A percentile compares a stretch with the other conserved stretches of the same genome.
phyloP scores from a whole-genome alignment of 2,797 vertebrate genomes.

The Syngnathus acus region DNA sequence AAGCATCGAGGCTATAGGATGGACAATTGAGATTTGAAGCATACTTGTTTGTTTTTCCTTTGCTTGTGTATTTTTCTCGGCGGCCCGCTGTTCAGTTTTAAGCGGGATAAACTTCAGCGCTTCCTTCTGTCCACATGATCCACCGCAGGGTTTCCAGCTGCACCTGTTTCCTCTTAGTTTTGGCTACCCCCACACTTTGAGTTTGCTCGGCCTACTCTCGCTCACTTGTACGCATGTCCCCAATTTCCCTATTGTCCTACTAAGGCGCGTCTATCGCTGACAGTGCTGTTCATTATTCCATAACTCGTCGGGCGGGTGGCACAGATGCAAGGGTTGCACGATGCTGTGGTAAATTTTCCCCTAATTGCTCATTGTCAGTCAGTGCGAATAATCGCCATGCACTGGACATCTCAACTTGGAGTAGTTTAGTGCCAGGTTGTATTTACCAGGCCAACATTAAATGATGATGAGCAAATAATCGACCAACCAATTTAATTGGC shows the following conservation, averaged over 20 bases:
- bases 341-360: slow-evolving; percentile 7
- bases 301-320: slow-evolving; percentile 34
- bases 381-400: slow-evolving; percentile 11
- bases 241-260: slow-evolving; percentile 10
- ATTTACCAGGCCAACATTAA: neutral
- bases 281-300: slow-evolving; percentile 11
- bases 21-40: slow-evolving; percentile 33
- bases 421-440: neutral
- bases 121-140: slow-evolving; percentile 53
- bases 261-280: slow-evolving; percentile 5
- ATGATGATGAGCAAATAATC: neutral
- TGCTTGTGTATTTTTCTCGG: slow-evolving; percentile 47
- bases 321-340: slow-evolving; percentile 21
- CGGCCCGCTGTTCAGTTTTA: slow-evolving; percentile 50
- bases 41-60: slow-evolving; percentile 42
- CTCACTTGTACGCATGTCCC: slow-evolving; percentile 19
- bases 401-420: neutral
- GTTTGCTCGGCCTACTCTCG: slow-evolving; percentile 33
- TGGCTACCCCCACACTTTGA: slow-evolving; percentile 15
- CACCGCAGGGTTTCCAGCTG: slow-evolving; percentile 56
- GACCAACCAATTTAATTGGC: too few species aligned
- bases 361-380: slow-evolving; percentile 28
- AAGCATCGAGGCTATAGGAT: slow-evolving; percentile 25
- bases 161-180: slow-evolving; percentile 68
- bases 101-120: slow-evolving; percentile 40